These are phyloP conservation scores for Anolis sagrei DNA, from an alignment of 2,113 vertebrate genomes.

Conservation along the genomic window DNA sequence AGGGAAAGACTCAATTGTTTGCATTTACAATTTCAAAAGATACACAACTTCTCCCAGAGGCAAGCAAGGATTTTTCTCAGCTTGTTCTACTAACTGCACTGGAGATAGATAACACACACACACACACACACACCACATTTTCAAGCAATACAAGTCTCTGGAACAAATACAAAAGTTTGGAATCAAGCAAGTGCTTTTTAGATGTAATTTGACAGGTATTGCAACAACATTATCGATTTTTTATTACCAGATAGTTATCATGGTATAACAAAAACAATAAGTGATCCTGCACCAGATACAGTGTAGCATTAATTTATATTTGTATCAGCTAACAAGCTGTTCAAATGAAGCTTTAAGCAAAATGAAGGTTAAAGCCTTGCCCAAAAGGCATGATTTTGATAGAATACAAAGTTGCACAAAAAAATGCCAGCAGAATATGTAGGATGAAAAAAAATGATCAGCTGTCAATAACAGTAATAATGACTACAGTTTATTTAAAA, in stretches of 20 bases:
- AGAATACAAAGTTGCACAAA: too few species aligned
- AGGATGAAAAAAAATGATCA: too few species aligned
- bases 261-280: background rate
- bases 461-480: too few species aligned
- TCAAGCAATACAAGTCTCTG: background rate
- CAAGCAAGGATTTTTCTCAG: background rate
- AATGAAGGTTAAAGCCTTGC: too few species aligned
- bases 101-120: too few species aligned
- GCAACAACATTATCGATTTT: background rate
- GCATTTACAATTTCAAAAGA: background rate
- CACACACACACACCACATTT: background rate
- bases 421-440: too few species aligned
- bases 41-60: background rate
- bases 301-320: background rate
- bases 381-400: too few species aligned
- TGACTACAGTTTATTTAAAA: too few species aligned
- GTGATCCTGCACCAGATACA: background rate
- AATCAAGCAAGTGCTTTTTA: slow-evolving; percentile 4
- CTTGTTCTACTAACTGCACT: slow-evolving; percentile 3
- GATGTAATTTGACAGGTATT: background rate
- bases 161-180: slow-evolving; percentile 19
- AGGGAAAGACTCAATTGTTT: background rate
- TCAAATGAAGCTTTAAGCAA: background rate
- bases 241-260: background rate
- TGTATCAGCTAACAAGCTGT: background rate